These are phyloP conservation scores for Leptura quadrifasciata DNA, from an alignment of 2,888 invertebrate species.

Conservation along the genomic window DNA sequence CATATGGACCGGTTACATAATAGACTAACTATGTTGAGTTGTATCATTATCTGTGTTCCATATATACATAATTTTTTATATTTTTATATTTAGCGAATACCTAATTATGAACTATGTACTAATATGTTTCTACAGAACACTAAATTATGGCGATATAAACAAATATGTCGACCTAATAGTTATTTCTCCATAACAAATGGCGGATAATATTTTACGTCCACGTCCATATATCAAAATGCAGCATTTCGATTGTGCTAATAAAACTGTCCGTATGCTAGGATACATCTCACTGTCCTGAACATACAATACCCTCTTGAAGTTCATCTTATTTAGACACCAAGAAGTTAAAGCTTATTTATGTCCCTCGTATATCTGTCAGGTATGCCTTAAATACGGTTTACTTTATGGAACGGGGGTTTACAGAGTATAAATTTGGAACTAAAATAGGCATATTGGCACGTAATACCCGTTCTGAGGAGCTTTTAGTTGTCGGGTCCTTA, in stretches of 20 bases:
- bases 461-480: constrained; percentile 57
- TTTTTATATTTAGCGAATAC: no score
- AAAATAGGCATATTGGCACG: constrained; percentile 63
- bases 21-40: no score
- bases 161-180: not conserved
- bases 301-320: constrained; percentile 15
- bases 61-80: no score
- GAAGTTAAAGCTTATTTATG: not conserved
- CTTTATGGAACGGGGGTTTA: constrained; percentile 4
- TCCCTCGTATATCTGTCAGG: constrained; percentile 12
- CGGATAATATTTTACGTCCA: not conserved
- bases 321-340: constrained; percentile 9
- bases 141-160: no score
- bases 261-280: not conserved
- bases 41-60: no score
- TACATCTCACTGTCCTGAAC: not conserved
- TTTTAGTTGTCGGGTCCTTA: constrained; percentile 60
- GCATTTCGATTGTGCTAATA: not conserved
- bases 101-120: no score
- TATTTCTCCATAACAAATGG: not conserved
- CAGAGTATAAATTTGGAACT: constrained; percentile 39
- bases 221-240: not conserved
- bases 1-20: no score
- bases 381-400: not conserved
- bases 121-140: no score